phyloP scores from a whole-genome alignment of 2,113 vertebrate species.

The Dendropsophus ebraccatus region DNA sequence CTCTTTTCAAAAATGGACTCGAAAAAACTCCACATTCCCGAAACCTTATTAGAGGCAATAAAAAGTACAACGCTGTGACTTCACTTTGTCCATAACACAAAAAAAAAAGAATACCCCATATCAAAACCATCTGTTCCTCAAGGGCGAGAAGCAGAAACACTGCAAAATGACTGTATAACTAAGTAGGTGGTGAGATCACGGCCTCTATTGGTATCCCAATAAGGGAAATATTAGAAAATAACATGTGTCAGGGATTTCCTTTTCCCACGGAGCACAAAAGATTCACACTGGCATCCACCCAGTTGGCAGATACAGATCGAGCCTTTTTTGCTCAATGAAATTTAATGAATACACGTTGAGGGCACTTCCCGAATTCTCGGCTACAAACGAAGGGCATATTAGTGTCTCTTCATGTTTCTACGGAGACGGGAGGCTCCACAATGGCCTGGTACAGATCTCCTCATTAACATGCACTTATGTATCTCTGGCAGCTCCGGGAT shows the following conservation, averaged over 20 bases:
- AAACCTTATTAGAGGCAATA: background rate
- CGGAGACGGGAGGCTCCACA: constrained; percentile 22
- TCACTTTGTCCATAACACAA: background rate
- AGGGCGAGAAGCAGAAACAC: background rate
- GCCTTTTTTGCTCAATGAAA: constrained; percentile 50
- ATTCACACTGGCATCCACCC: constrained; percentile 49
- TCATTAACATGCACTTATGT: constrained; percentile 55
- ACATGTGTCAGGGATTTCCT: constrained; percentile 42
- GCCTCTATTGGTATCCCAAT: constrained; percentile 18
- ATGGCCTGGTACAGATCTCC: constrained; percentile 1
- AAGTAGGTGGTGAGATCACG: constrained; percentile 11
- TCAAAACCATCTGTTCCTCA: constrained; percentile 8
- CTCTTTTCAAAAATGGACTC: background rate
- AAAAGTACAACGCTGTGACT: background rate
- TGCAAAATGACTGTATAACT: background rate
- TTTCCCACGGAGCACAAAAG: constrained; percentile 50
- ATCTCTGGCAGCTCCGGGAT: background rate
- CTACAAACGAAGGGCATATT: constrained; percentile 16
- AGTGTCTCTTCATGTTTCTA: constrained; percentile 12
- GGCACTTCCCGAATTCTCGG: background rate
- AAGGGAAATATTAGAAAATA: constrained; percentile 48
- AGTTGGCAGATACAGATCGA: constrained; percentile 50
- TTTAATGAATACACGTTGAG: constrained; percentile 41
- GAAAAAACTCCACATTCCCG: background rate
- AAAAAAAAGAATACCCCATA: background rate